Base-by-base conservation (phyloP, 2,888 invertebrate species). In the Ochropleura leucogaster region DNA sequence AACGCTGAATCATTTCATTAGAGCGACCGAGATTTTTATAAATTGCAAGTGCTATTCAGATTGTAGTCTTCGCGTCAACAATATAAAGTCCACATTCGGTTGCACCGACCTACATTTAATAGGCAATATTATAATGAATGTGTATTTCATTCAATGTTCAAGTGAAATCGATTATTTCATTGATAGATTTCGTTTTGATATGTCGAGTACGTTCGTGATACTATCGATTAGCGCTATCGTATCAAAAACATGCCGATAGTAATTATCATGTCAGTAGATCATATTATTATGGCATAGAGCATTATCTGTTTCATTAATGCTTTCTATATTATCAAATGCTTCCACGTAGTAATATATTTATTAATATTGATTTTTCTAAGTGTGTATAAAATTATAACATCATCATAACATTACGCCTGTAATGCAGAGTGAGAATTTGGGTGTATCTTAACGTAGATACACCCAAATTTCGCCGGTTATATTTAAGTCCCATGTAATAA, bases 1-100 rank as follows among this genome's bases (percentile, higher is more conserved):
- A 63, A 62, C 57, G 73, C 71, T 74, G 53, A 74, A 73, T 75
- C 42, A 80, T 80, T 83, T 80, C 16, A 79, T 76, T 60, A 74
- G 51, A 73, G n/a, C 16, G 66, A 53, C 60, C 42, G 53, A 44
- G 68, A 60, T 67, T 46, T 68, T 55, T 9, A 69, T 67, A 20
- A 59, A 60, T n/a, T 68, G 42, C 40, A 47, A 12, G 20, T 30
- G n/a, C 1, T 4, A 10, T 76, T 53, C 8, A 51, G 51, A 64
- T 69, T 63, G 8, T 4, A 3, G 8, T 47, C 47, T 53, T 79
- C 55, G 3, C 2, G 0, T 0, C 0, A 10, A 14, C 8, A 3
- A 0, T 0, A 63, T 53, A 72, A 51, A 10, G 10, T 67, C 5
- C 44, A 60, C 40, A 68, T 12, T 74, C 16, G 59, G 30, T 49